phyloP scores from a whole-genome alignment of 2,797 vertebrate genomes.

The Moxostoma hubbsi region DNA sequence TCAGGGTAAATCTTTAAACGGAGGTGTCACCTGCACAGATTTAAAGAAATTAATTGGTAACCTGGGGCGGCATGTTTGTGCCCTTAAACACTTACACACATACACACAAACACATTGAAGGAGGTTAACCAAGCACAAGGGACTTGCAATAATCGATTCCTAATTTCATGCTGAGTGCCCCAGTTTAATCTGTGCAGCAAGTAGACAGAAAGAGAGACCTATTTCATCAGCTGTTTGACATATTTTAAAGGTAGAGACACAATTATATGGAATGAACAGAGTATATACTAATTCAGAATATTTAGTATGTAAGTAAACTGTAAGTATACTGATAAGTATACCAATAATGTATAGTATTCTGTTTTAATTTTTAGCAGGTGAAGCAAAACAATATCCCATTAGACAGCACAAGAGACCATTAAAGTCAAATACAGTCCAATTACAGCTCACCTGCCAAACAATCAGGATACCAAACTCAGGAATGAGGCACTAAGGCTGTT shows the following conservation, averaged over 20 bases:
- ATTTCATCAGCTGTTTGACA: constrained; percentile 41
- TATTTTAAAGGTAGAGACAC: constrained; percentile 19
- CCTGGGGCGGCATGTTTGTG: constrained; percentile 54
- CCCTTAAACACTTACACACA: constrained; percentile 33
- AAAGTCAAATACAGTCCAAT: constrained; percentile 36
- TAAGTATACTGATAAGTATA: constrained; percentile 4
- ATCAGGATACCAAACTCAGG: constrained; percentile 31
- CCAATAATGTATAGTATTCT: background rate
- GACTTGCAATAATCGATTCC: constrained; percentile 82
- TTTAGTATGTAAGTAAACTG: background rate
- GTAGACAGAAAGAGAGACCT: constrained; percentile 45
- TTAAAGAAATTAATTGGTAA: constrained; percentile 71
- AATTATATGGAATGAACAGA: constrained; percentile 27
- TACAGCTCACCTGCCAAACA: constrained; percentile 39
- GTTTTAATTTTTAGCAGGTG: constrained; percentile 42
- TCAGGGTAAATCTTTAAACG: constrained; percentile 76
- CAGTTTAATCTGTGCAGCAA: constrained; percentile 72
- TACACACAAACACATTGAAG: constrained; percentile 61
- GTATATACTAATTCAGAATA: constrained; percentile 31
- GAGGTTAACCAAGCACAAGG: constrained; percentile 77
- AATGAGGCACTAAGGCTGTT: background rate
- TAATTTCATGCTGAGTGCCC: constrained; percentile 83
- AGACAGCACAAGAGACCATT: constrained; percentile 33
- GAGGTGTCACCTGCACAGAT: constrained; percentile 72
- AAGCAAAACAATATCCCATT: constrained; percentile 46